These are phyloP conservation scores for Cochlearius cochlearius DNA, from an alignment of 2,113 vertebrate species.

Conservation along the genomic window DNA sequence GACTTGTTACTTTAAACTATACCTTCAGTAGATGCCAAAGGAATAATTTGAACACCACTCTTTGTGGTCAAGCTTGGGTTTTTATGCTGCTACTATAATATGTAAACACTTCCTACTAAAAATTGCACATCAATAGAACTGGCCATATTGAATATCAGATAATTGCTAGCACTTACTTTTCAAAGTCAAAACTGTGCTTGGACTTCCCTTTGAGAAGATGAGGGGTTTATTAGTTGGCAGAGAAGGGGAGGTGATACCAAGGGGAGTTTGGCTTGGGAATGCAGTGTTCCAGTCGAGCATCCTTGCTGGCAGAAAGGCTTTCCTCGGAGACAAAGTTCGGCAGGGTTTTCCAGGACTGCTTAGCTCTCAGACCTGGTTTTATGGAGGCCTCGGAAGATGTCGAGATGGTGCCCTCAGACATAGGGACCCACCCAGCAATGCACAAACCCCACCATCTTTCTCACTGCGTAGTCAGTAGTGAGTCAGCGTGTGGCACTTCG, in stretches of 20 bases:
- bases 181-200: conserved; percentile 16
- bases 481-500: neutral
- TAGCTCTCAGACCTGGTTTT: neutral
- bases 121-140: neutral
- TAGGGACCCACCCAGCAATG: neutral
- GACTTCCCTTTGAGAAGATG: neutral
- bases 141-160: neutral
- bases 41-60: neutral
- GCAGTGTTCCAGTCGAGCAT: neutral
- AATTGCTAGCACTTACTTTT: neutral
- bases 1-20: neutral
- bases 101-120: neutral
- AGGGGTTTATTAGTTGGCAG: conserved; percentile 3
- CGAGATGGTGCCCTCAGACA: neutral
- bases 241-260: neutral
- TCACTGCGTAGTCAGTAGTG: neutral
- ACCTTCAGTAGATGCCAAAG: neutral
- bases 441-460: neutral
- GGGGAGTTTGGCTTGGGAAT: neutral
- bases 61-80: neutral
- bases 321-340: neutral
- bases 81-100: neutral
- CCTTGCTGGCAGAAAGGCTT: neutral
- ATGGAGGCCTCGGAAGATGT: neutral
- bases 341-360: neutral